phyloP scores from a whole-genome alignment of 2,797 vertebrate genomes.

The Galaxias olidus region DNA sequence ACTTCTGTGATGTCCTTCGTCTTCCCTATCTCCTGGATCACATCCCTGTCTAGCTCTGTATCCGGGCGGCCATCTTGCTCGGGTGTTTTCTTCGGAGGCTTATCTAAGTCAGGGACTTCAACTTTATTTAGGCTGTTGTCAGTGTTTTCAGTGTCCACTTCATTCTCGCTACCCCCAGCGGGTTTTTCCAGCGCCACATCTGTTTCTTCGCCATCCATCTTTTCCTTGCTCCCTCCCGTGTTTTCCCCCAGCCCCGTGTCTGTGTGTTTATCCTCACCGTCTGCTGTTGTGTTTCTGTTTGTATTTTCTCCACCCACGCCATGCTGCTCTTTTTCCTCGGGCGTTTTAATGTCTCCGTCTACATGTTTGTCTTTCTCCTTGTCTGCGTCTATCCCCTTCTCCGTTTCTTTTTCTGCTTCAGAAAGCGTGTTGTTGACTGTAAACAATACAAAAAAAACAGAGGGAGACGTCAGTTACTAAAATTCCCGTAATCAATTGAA shows the following conservation, averaged over 20 bases:
- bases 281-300: conserved; percentile 51
- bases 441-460: conserved; percentile 29
- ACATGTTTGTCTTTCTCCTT: conserved; percentile 38
- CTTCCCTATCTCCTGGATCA: conserved; percentile 30
- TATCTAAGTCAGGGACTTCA: conserved; percentile 44
- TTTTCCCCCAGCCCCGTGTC: conserved; percentile 45
- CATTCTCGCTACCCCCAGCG: conserved; percentile 43
- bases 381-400: too few species aligned
- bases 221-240: conserved; percentile 34
- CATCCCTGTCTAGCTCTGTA: conserved; percentile 23
- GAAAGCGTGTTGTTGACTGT: conserved; percentile 72
- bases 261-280: conserved; percentile 49
- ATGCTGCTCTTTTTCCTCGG: conserved; percentile 42
- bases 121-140: conserved; percentile 62
- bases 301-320: conserved; percentile 34
- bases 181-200: conserved; percentile 44
- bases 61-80: conserved; percentile 41
- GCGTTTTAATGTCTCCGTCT: conserved; percentile 44
- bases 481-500: not conserved
- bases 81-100: conserved; percentile 29
- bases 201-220: conserved; percentile 41
- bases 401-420: conserved; percentile 40
- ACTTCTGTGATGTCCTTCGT: conserved; percentile 50
- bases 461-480: conserved; percentile 13
- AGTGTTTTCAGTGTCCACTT: conserved; percentile 44